Conservation (phyloP, 1,140 invertebrate species). For the Musca domestica region DNA sequence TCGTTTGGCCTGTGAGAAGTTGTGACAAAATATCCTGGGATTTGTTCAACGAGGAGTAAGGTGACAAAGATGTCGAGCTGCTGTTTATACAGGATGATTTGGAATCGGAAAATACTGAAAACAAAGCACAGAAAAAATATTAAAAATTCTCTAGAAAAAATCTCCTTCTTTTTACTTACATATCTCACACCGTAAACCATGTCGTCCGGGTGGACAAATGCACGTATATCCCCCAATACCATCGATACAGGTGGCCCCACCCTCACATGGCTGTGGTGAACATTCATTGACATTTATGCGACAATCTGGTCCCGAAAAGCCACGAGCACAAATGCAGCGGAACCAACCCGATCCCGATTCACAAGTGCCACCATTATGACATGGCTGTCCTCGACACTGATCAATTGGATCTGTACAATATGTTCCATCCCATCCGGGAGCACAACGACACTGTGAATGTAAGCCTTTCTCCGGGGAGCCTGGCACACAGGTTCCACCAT, state of each 20-base stretch:
- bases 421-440: constrained; percentile 47
- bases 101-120: constrained; percentile 49
- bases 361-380: constrained; percentile 76
- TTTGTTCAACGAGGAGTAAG: constrained; percentile 44
- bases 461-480: constrained; percentile 40
- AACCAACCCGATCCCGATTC: constrained; percentile 78
- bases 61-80: constrained; percentile 36
- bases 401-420: constrained; percentile 51
- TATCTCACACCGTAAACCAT: constrained; percentile 68
- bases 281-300: constrained; percentile 77
- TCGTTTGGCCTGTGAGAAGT: constrained; percentile 53
- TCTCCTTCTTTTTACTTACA: constrained; percentile 36
- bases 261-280: constrained; percentile 76
- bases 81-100: constrained; percentile 46
- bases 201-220: constrained; percentile 74
- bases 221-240: constrained; percentile 76
- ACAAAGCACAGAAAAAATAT: background rate
- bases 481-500: constrained; percentile 71
- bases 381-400: constrained; percentile 58
- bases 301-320: constrained; percentile 78
- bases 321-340: constrained; percentile 74
- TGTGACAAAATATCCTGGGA: constrained; percentile 40
- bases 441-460: constrained; percentile 47
- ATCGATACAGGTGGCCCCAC: constrained; percentile 80
- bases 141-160: background rate